A percentile compares a stretch with the other conserved stretches of the same genome.
These are phyloP conservation scores for Phymanthus crucifer DNA, from an alignment of 92 coral and sea anemone genomes.

Conservation along the genomic window DNA sequence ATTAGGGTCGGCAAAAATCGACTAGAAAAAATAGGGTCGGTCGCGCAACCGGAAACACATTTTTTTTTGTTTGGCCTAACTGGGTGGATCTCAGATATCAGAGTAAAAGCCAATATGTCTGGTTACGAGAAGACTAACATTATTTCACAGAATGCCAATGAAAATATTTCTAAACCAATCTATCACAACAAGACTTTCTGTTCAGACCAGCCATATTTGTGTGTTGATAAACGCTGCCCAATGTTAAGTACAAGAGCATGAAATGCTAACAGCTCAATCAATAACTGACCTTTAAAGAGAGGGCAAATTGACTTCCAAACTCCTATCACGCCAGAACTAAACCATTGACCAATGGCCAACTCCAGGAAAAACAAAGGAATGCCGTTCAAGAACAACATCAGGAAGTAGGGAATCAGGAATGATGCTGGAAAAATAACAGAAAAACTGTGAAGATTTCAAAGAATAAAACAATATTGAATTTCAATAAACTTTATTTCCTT, in stretches of 20 bases:
- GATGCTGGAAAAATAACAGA: conserved; percentile 38
- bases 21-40: too few relatives aligned
- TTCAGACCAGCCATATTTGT: neutral
- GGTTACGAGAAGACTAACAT: neutral
- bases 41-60: too few relatives aligned
- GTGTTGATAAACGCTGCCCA: neutral
- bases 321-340: conserved; percentile 72
- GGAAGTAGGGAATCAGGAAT: conserved; percentile 68
- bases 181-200: neutral
- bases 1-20: too few relatives aligned
- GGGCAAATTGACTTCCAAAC: conserved; percentile 80
- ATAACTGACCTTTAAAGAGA: conserved; percentile 54
- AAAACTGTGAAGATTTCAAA: neutral
- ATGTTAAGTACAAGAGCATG: neutral
- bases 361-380: conserved; percentile 72
- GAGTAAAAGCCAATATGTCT: neutral
- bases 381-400: conserved; percentile 65
- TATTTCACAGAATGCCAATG: neutral
- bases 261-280: neutral
- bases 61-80: too few relatives aligned
- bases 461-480: too few relatives aligned
- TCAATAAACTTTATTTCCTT: too few relatives aligned
- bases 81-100: neutral
- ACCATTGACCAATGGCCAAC: conserved; percentile 82
- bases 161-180: neutral